These are phyloP conservation scores for Netelia virgata DNA, from an alignment of 2,888 invertebrate genomes.

Conservation along the genomic window DNA sequence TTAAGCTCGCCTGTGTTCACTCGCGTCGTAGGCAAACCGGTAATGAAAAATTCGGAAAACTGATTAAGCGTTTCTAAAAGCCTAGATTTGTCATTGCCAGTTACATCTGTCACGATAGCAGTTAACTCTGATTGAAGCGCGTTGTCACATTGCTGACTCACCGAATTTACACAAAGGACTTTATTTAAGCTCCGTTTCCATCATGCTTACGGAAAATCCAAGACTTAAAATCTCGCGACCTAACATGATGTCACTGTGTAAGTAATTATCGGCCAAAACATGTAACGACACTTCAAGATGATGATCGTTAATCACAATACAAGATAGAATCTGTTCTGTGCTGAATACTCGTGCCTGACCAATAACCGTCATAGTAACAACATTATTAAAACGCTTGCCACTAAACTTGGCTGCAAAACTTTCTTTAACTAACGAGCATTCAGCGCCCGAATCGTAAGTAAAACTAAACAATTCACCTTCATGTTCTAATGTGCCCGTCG, in stretches of 20 bases:
- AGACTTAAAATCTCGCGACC: slow-evolving; percentile 40
- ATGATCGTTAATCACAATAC: slow-evolving; percentile 4
- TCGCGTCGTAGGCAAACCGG: slow-evolving; percentile 45
- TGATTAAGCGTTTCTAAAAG: slow-evolving; percentile 46
- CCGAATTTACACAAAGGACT: slow-evolving; percentile 1
- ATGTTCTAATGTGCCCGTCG: slow-evolving; percentile 19
- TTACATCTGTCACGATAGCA: slow-evolving; percentile 49
- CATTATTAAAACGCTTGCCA: slow-evolving; percentile 22
- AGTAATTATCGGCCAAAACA: slow-evolving; percentile 15
- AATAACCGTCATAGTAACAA: slow-evolving; percentile 25
- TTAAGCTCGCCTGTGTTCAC: slow-evolving; percentile 64
- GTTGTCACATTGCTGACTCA: too few relatives aligned
- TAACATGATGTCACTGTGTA: slow-evolving; percentile 25
- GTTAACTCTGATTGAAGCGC: slow-evolving; percentile 21
- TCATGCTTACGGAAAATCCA: slow-evolving; percentile 34
- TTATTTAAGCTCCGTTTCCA: slow-evolving; percentile 5
- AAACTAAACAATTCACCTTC: slow-evolving; percentile 28
- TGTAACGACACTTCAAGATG: slow-evolving; percentile 38
- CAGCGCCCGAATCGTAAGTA: slow-evolving; percentile 28
- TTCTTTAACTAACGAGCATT: slow-evolving; percentile 23
- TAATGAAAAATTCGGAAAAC: slow-evolving; percentile 49
- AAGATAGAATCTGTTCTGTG: background rate
- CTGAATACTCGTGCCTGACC: background rate
- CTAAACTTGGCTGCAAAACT: slow-evolving; percentile 29
- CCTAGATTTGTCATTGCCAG: slow-evolving; percentile 21